Percentiles rank a stretch among this genome's conserved stretches.
These are phyloP conservation scores for Diachasma alloeum DNA, from an alignment of 1,140 invertebrate species.

Conservation along the genomic window DNA sequence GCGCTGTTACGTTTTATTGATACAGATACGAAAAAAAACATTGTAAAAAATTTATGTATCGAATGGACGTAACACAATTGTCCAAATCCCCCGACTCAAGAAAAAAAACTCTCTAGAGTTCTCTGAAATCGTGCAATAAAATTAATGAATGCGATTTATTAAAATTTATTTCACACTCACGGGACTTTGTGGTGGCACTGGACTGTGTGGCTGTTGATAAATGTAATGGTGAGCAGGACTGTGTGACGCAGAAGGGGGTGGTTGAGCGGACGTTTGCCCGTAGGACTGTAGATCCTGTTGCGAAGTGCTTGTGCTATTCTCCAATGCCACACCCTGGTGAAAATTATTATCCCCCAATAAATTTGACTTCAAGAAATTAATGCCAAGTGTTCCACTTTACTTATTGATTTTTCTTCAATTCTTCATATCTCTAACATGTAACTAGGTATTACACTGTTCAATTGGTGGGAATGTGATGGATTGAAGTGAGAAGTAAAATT, in stretches of 20 bases:
- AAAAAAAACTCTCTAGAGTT: not conserved
- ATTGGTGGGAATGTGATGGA: not conserved
- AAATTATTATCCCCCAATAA: constrained; percentile 29
- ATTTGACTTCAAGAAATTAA: not conserved
- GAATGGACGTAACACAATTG: too few relatives aligned
- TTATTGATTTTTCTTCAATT: not conserved
- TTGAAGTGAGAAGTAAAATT: not conserved
- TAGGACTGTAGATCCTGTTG: constrained; percentile 62
- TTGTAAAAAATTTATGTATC: too few relatives aligned
- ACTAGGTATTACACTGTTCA: not conserved
- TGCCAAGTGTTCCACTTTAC: not conserved
- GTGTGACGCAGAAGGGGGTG: constrained; percentile 61
- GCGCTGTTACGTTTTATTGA: too few relatives aligned
- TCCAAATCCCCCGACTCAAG: too few relatives aligned
- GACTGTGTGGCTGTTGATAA: constrained; percentile 61
- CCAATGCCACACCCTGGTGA: constrained; percentile 69
- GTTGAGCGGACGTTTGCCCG: constrained; percentile 50
- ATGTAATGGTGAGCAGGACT: constrained; percentile 58
- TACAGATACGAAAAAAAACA: too few relatives aligned
- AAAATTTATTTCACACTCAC: constrained; percentile 46
- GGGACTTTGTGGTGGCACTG: constrained; percentile 60
- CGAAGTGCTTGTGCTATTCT: constrained; percentile 68
- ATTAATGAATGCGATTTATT: not conserved
- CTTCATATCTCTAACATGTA: not conserved
- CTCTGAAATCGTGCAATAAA: not conserved